These are phyloP conservation scores for Chymomyza costata DNA, from an alignment of 1,140 invertebrate species.

Conservation along the genomic window DNA sequence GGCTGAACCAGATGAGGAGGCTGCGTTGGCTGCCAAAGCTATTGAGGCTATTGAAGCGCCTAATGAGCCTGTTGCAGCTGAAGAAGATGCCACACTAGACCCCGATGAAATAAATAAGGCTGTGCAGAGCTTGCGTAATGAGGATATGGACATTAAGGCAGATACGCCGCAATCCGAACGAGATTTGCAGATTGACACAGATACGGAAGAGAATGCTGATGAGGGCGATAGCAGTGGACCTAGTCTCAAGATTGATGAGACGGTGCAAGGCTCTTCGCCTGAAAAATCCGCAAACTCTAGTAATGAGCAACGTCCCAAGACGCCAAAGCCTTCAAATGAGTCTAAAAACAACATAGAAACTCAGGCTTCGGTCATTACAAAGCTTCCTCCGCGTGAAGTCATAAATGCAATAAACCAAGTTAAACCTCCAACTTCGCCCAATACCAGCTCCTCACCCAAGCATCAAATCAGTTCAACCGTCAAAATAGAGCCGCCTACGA, in stretches of 20 bases:
- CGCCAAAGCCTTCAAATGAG: background rate
- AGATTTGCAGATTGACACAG: slow-evolving; percentile 90
- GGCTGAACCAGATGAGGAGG: slow-evolving; percentile 61
- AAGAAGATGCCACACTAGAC: slow-evolving; percentile 71
- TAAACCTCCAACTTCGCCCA: slow-evolving; percentile 2
- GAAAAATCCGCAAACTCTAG: slow-evolving; percentile 19
- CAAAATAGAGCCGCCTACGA: slow-evolving; percentile 67
- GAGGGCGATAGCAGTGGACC: slow-evolving; percentile 75
- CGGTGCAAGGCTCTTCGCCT: slow-evolving; percentile 31
- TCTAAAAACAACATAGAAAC: background rate
- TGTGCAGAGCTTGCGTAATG: slow-evolving; percentile 83
- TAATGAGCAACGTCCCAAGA: background rate
- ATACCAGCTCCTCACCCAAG: slow-evolving; percentile 18
- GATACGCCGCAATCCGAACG: slow-evolving; percentile 89
- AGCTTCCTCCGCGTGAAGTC: slow-evolving; percentile 31
- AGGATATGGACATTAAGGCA: slow-evolving; percentile 86
- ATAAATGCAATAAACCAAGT: background rate
- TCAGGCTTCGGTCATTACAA: slow-evolving; percentile 58
- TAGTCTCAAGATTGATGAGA: slow-evolving; percentile 66
- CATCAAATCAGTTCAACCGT: slow-evolving; percentile 6
- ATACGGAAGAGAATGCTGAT: slow-evolving; percentile 85
- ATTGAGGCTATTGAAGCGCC: slow-evolving; percentile 48
- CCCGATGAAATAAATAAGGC: slow-evolving; percentile 87
- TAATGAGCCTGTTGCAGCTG: slow-evolving; percentile 26
- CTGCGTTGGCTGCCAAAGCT: slow-evolving; percentile 60